phyloP scores from a whole-genome alignment of 2,888 invertebrate genomes.

The Clunio marinus region DNA sequence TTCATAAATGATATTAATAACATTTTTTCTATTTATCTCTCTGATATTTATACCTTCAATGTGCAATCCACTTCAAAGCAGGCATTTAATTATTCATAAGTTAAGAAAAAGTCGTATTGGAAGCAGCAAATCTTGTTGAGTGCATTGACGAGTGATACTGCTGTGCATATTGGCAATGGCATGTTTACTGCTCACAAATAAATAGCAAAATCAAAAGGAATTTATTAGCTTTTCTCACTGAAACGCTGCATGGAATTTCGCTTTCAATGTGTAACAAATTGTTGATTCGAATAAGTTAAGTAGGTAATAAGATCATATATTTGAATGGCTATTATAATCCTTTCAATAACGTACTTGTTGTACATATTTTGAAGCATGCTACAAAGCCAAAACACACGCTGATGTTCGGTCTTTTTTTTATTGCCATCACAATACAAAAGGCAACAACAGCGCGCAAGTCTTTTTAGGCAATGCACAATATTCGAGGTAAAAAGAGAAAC shows the following conservation, averaged over 20 bases:
- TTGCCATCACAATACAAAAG: not conserved
- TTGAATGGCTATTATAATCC: conserved; percentile 2
- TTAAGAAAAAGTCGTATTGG: not conserved
- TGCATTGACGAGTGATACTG: conserved; percentile 11
- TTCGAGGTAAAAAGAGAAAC: conserved; percentile 19
- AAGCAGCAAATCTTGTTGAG: not conserved
- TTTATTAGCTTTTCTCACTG: conserved; percentile 11
- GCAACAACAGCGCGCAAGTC: not conserved
- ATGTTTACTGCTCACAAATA: not conserved
- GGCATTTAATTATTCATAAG: conserved; percentile 28
- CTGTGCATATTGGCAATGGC: conserved; percentile 11
- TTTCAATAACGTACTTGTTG: conserved; percentile 10
- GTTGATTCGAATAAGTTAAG: not conserved
- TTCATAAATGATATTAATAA: conserved; percentile 27
- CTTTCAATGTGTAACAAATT: not conserved
- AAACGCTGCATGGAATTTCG: not conserved
- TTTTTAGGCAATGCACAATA: not conserved
- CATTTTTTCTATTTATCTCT: conserved; percentile 22
- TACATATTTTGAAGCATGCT: not conserved
- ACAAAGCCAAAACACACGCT: conserved; percentile 6
- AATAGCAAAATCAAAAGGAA: not conserved
- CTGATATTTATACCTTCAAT: not conserved
- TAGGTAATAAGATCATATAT: not conserved
- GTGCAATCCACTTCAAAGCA: conserved; percentile 19
- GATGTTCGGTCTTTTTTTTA: not conserved